phyloP scores from a whole-genome alignment of 2,113 vertebrate genomes.

The Promerops cafer region DNA sequence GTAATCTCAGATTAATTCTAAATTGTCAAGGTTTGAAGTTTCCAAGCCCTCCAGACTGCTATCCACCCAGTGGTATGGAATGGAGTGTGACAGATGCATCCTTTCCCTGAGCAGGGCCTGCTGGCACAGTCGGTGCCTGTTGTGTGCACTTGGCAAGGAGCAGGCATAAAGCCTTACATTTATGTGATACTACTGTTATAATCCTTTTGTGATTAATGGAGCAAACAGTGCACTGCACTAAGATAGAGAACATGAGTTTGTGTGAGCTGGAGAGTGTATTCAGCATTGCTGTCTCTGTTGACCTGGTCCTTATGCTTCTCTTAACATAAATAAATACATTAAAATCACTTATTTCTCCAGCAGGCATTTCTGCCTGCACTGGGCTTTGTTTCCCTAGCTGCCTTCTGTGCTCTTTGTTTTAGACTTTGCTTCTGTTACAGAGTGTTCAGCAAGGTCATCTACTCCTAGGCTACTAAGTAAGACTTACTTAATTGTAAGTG shows the following conservation, averaged over 20 bases:
- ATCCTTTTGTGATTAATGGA: constrained; percentile 43
- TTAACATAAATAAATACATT: constrained; percentile 57
- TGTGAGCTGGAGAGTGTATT: neutral
- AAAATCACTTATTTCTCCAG: constrained; percentile 1
- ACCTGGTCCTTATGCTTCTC: constrained; percentile 45
- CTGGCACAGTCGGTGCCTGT: neutral
- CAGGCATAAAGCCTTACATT: neutral
- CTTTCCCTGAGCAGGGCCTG: neutral
- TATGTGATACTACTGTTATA: neutral
- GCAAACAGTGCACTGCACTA: neutral
- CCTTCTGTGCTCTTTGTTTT: constrained; percentile 32
- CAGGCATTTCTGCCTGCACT: neutral
- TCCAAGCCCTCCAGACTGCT: neutral
- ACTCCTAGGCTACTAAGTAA: neutral
- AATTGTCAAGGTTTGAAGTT: neutral
- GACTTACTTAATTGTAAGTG: neutral
- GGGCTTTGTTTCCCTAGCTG: constrained; percentile 19
- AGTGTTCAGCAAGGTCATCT: neutral
- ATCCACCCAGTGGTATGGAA: neutral
- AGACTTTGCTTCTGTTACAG: neutral
- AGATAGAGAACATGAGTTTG: neutral
- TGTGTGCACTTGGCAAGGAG: neutral
- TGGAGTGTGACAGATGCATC: neutral
- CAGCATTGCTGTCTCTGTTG: constrained; percentile 24
- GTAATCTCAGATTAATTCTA: neutral